Evolutionary conservation across 2,113 vertebrate genomes (phyloP).

Genomic region (Rhynchopsitta pachyrhyncha): DNA sequence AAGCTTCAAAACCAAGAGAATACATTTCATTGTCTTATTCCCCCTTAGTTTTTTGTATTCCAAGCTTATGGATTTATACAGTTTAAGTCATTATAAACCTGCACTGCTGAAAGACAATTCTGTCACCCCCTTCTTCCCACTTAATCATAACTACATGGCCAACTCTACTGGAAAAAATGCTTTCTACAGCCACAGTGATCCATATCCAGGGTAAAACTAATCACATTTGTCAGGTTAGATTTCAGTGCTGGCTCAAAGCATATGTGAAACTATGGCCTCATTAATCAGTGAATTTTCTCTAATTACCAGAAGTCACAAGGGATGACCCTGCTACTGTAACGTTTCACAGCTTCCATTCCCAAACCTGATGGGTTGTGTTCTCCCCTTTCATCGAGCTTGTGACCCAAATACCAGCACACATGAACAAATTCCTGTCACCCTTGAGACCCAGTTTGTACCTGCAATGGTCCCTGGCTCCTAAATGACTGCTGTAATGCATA

Average conservation of each 20-base stretch:
- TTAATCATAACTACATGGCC: background rate
- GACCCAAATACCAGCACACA: conserved; percentile 36
- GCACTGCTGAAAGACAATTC: background rate
- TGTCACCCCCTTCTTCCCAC: background rate
- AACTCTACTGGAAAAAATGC: background rate
- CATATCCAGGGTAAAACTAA: conserved; percentile 36
- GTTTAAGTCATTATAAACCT: background rate
- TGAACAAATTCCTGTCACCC: background rate
- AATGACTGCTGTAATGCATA: background rate
- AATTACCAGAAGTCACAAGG: conserved; percentile 51
- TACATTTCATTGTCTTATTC: background rate
- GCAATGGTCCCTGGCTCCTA: background rate
- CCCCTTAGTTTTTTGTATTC: background rate
- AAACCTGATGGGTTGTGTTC: background rate
- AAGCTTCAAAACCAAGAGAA: background rate
- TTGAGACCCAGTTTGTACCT: background rate
- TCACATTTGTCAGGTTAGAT: conserved; percentile 17
- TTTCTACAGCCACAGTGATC: background rate
- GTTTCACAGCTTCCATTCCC: background rate
- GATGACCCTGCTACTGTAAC: background rate
- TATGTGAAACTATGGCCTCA: background rate
- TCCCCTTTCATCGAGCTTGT: background rate
- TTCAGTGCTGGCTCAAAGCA: background rate
- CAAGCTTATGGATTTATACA: background rate
- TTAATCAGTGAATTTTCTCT: conserved; percentile 45